Evolutionary conservation across 2,888 invertebrate species (phyloP), one percentile per base, ranked within the genome.

Genomic region (Melanchra persicariae): DNA sequence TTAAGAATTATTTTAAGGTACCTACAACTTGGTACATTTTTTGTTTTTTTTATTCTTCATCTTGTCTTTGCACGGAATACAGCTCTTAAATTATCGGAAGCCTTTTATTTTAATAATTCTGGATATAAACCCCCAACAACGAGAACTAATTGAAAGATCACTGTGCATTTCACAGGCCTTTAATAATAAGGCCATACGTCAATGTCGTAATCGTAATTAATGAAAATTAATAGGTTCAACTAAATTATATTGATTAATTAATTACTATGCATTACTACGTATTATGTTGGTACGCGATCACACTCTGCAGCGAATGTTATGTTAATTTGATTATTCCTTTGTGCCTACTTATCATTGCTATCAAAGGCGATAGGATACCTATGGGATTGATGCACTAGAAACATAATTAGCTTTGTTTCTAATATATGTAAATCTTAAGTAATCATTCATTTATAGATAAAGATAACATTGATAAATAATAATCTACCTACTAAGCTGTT

Each of bases 141-240:
- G 15, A 15, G 15, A 24, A 30, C 12, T 57, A 77, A 74, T 43
- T 74, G 47, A 78, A 59, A 71, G 24, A 71, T 74, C 52, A 34
- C 51, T 40, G n/a, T 45, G 51, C 37, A 52, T 51, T 24, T 2
- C 26, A 43, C 47, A 43, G n/a, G 60, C 10, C 40, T 57, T 61
- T 34, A 15, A 17, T 65, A 74, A 59, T 60, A 30, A 47, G 22
- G 15, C 34, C 47, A 79, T 81, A 63, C 26, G n/a, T 79, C 70
- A 81, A 60, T 17, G 77, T 81, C 62, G 15, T 60, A 64, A 49
- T 55, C 26, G 51, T 49, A 26, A 60, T 30, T 80, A 58, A 80
- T 66, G 19, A 54, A 47, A 52, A 81, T 51, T 43, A 49, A 78
- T 63, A 51, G 62, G 30, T 54, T 54, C 17, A 26, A 19, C 22